A percentile compares a stretch with the other conserved stretches of the same genome.
Evolutionary conservation across 2,797 vertebrate genomes (phyloP).

Genomic region (Acipenser ruthenus): DNA sequence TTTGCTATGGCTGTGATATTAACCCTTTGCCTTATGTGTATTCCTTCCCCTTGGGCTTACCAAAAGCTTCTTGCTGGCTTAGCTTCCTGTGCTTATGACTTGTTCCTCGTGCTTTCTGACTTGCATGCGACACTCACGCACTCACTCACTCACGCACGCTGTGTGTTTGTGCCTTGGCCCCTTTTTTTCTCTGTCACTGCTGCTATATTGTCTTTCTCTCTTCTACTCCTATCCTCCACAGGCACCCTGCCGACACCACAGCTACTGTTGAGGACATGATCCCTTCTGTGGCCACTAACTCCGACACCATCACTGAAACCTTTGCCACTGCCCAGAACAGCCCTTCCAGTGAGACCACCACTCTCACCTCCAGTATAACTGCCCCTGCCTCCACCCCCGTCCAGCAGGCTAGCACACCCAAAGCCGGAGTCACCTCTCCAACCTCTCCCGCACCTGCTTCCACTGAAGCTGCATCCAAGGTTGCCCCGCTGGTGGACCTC

Average conservation of each 20-base stretch:
- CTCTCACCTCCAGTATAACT: constrained; percentile 84
- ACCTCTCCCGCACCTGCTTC: constrained; percentile 35
- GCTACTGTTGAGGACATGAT: constrained; percentile 89
- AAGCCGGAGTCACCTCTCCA: constrained; percentile 42
- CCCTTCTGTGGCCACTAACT: constrained; percentile 92
- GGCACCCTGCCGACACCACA: constrained; percentile 79
- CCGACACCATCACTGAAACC: constrained; percentile 90
- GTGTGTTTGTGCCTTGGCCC: constrained; percentile 41
- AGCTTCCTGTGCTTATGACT: neutral
- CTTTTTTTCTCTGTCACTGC: constrained; percentile 60
- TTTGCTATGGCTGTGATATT: neutral
- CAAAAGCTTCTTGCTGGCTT: neutral
- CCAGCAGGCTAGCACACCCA: constrained; percentile 56
- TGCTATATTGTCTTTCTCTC: constrained; percentile 75
- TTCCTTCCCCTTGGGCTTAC: neutral
- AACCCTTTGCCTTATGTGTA: neutral
- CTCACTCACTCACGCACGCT: constrained; percentile 24
- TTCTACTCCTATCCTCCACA: constrained; percentile 78
- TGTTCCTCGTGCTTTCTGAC: constrained; percentile 13
- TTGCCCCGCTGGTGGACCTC: constrained; percentile 87
- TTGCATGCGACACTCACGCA: constrained; percentile 23
- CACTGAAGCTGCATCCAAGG: constrained; percentile 46
- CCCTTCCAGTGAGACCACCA: constrained; percentile 93
- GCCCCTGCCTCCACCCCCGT: constrained; percentile 35
- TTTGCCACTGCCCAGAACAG: constrained; percentile 92